Evolutionary conservation across 2,888 invertebrate genomes (phyloP), one percentile per base, ranked within the genome.

Genomic region (Lepas anatifera): DNA sequence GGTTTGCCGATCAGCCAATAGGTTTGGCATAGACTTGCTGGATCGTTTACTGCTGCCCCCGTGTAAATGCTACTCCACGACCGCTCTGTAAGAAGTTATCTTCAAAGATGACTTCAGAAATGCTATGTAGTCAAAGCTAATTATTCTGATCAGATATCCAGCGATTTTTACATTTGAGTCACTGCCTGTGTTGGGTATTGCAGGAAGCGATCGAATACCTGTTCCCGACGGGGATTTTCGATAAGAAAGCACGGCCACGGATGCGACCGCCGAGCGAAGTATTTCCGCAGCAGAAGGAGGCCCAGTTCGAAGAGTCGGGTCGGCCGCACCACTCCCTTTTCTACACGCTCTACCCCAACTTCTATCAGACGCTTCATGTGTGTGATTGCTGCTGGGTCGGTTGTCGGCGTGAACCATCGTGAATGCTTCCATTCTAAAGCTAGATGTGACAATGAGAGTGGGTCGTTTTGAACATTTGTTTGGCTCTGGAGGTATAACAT

Each of bases 211-310:
- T 99, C 75, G 85, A 86, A 73, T 99, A 99, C 81, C 82, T 99
- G n/a, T 90, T 99, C 77, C 99, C 99, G 8, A 96, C 96, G 71
- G 96, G 95, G 10, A 82, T 99, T 69, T 92, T 85, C 78, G 91
- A 93, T 70, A 87, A 86, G 75, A 85, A 84, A 75, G 95, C 97
- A 0, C 85, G 92, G 69, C 98, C 99, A 0, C 80, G 89, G 25
- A 90, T 99, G 92, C 89, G 88, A 78, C 89, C 90, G 35, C 97
- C 98, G 37, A 87, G 88, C 76, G 88, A 92, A 81, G 83, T 93
- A n/a, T 92, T 89, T 80, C 90, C 92, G 1, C 84, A 85, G 48
- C 84, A 86, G 71, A 94, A 93, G 82, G 91, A 88, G 58, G 94
- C 94, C 3, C 89, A 94, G 79, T 96, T 96, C 82, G 93, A 94